Conservation (phyloP, 2,888 invertebrate genomes). For the Agrotis segetum region DNA sequence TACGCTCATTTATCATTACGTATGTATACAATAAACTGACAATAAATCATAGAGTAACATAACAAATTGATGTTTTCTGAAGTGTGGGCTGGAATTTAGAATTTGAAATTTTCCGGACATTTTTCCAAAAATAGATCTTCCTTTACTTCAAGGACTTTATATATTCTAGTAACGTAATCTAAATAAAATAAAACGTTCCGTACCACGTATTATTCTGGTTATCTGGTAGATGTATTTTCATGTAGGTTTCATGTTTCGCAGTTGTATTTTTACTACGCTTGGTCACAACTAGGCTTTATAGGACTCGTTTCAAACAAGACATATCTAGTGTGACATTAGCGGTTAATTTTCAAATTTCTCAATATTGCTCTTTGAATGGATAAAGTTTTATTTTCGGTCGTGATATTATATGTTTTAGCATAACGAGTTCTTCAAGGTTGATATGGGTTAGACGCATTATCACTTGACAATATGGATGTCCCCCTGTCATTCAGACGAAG, state of each 20-base stretch:
- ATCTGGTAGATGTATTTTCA: neutral
- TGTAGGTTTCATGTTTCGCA: constrained; percentile 11
- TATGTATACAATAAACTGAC: too few species aligned
- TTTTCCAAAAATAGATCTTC: neutral
- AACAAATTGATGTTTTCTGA: too few species aligned
- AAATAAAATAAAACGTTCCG: neutral
- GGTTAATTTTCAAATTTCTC: constrained; percentile 70
- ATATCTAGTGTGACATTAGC: constrained; percentile 34
- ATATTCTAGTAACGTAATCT: neutral
- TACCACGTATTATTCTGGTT: neutral
- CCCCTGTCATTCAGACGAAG: constrained; percentile 66
- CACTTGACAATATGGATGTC: constrained; percentile 74
- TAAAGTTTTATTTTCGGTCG: constrained; percentile 78
- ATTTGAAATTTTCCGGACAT: neutral
- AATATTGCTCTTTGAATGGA: constrained; percentile 68
- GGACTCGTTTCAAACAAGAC: constrained; percentile 34
- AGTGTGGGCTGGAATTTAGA: too few species aligned
- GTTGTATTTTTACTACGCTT: constrained; percentile 47
- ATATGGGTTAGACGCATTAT: constrained; percentile 73
- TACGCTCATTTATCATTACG: too few species aligned
- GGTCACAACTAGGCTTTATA: constrained; percentile 7
- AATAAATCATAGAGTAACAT: too few species aligned
- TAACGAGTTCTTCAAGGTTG: constrained; percentile 87
- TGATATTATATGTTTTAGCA: constrained; percentile 84
- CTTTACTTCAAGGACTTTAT: too few species aligned